These are phyloP conservation scores for Polypedilum vanderplanki DNA, from an alignment of 1,140 invertebrate species.

Conservation along the genomic window DNA sequence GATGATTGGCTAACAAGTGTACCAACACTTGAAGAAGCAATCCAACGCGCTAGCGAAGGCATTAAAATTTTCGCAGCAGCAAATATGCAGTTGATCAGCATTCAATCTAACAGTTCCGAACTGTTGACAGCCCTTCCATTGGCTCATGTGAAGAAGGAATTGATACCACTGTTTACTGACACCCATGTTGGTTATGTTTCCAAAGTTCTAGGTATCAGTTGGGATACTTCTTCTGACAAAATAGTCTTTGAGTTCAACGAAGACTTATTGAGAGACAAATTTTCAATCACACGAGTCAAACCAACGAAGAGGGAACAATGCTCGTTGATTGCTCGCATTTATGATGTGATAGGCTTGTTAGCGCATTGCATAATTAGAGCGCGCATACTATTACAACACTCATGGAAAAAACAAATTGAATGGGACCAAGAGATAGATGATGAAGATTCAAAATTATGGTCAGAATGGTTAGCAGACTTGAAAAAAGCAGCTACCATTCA, in stretches of 20 bases:
- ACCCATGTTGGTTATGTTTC: background rate
- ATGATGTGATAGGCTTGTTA: slow-evolving; percentile 37
- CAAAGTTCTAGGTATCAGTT: background rate
- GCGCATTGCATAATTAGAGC: slow-evolving; percentile 34
- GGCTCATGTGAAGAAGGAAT: background rate
- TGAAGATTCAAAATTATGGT: background rate
- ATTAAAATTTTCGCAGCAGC: background rate
- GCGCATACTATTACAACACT: slow-evolving; percentile 37
- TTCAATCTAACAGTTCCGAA: background rate
- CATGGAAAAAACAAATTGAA: slow-evolving; percentile 32
- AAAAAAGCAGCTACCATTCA: background rate
- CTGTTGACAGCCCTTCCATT: background rate
- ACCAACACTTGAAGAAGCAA: background rate
- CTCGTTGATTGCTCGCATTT: slow-evolving; percentile 33
- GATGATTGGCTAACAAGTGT: background rate
- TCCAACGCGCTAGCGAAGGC: background rate
- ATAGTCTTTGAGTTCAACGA: background rate
- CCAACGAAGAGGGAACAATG: slow-evolving; percentile 34
- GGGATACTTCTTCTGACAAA: background rate
- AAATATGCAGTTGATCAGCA: background rate
- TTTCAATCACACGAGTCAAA: background rate
- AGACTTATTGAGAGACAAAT: background rate
- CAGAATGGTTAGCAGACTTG: background rate
- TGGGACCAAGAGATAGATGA: background rate
- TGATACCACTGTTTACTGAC: background rate